Percentiles rank a stretch among this genome's conserved stretches.
These are phyloP conservation scores for Plagodis pulveraria DNA, from an alignment of 2,888 invertebrate genomes.

Conservation along the genomic window DNA sequence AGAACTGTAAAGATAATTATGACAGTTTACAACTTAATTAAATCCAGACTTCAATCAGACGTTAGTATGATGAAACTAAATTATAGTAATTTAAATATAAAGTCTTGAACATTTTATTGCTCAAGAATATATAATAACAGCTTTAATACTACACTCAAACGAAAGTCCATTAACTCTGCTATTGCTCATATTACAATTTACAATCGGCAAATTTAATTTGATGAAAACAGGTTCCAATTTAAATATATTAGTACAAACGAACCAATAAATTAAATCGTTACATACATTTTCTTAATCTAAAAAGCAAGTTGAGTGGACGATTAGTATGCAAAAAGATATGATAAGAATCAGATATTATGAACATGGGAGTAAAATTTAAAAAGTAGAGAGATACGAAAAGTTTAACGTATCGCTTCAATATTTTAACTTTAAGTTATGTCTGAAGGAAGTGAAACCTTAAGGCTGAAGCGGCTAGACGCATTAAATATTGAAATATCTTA, in stretches of 20 bases:
- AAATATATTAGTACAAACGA: slow-evolving; percentile 28
- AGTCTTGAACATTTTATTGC: slow-evolving; percentile 15
- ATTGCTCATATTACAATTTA: slow-evolving; percentile 22
- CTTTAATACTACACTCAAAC: slow-evolving; percentile 16
- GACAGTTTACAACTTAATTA: slow-evolving; percentile 13
- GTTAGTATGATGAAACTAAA: slow-evolving; percentile 13
- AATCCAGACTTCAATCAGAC: slow-evolving; percentile 8
- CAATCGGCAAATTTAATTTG: slow-evolving; percentile 29
- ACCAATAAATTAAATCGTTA: slow-evolving; percentile 20
- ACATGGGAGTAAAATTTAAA: not conserved
- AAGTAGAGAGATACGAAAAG: not conserved
- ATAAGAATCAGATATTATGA: slow-evolving; percentile 19
- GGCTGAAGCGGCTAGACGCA: slow-evolving; percentile 52
- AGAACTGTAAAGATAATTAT: slow-evolving; percentile 3
- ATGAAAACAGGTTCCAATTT: slow-evolving; percentile 27
- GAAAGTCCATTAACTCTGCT: slow-evolving; percentile 23
- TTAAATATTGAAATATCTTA: slow-evolving; percentile 61
- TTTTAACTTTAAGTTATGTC: slow-evolving; percentile 36
- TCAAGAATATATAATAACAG: slow-evolving; percentile 20
- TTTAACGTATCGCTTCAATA: slow-evolving; percentile 23
- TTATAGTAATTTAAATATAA: slow-evolving; percentile 14
- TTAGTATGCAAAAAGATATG: slow-evolving; percentile 28
- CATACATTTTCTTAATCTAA: slow-evolving; percentile 19
- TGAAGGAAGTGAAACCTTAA: slow-evolving; percentile 41
- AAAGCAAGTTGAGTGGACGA: slow-evolving; percentile 12